These are phyloP conservation scores for Mesochorus sp. DNA, from an alignment of 2,888 invertebrate species.

Conservation along the genomic window DNA sequence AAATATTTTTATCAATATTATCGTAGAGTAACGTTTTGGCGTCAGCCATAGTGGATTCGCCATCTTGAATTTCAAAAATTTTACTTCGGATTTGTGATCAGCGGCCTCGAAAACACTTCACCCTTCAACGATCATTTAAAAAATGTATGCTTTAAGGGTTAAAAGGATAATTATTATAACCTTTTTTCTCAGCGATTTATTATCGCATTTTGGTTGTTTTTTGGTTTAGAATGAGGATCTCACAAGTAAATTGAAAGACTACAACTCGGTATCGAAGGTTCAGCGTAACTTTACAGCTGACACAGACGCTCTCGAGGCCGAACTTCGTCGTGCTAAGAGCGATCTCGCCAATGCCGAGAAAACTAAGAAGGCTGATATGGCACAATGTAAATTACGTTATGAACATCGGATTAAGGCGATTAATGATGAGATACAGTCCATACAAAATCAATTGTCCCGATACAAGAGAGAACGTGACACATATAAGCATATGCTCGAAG, in stretches of 20 bases:
- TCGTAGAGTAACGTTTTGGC: too few relatives aligned
- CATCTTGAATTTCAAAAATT: too few relatives aligned
- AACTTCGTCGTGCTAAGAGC: constrained; percentile 87
- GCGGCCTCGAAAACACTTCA: too few relatives aligned
- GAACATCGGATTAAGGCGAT: constrained; percentile 92
- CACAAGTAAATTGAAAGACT: constrained; percentile 91
- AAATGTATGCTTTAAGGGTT: too few relatives aligned
- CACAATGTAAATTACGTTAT: constrained; percentile 91
- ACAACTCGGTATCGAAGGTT: constrained; percentile 91
- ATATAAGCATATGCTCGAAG: constrained; percentile 94
- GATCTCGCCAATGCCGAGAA: constrained; percentile 87
- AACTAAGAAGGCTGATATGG: constrained; percentile 89
- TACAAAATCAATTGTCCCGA: constrained; percentile 89
- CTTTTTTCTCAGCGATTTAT: too few relatives aligned
- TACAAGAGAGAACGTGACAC: constrained; percentile 95
- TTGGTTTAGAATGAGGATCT: constrained; percentile 90
- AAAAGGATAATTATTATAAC: too few relatives aligned
- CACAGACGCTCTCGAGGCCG: constrained; percentile 89
- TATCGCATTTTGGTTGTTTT: not conserved
- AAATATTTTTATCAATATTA: too few relatives aligned
- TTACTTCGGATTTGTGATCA: too few relatives aligned
- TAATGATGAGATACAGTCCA: constrained; percentile 91
- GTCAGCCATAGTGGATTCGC: too few relatives aligned
- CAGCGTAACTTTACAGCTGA: constrained; percentile 91
- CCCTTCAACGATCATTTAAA: too few relatives aligned